Base-by-base conservation (phyloP, 2,113 vertebrate genomes). In the Forbesichthys agassizii region DNA sequence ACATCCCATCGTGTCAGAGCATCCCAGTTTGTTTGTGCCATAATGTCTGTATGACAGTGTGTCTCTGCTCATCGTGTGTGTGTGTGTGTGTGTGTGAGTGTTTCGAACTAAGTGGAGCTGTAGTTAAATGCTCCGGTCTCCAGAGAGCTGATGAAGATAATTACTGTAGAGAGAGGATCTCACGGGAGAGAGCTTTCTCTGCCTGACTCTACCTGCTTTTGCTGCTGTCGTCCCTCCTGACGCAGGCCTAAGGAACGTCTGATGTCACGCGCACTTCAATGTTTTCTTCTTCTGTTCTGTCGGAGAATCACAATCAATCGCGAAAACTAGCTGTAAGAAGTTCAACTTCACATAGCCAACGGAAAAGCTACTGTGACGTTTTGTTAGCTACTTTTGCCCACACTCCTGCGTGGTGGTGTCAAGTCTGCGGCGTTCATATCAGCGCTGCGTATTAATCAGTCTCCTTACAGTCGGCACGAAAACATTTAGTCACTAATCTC, bases 111-210 rank as follows among this genome's bases (percentile, higher is more conserved):
- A 84, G 76, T 74, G 66, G 73, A 81, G 69, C 77, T 76, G 77
- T 84, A 81, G 79, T 83, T 82, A 52, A 70, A 78, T 56, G 59
- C 46, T 61, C 49, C 72, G 33, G 78, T 90, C 85, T 90, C 86
- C 59, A 46, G 86, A 88, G 87, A 75, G 78, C 81, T 71, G 77
- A 71, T 90, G 89, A 83, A 88, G 88, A 89, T 93, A 92, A 93
- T 92, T 91, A 88, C 82, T 88, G 78, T 88, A 79, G 87, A 91
- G 81, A 79, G 83, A 81, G 69, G 9, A 73, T 86, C 88, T 88
- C 87, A 3, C n/a, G 74, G 76, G 90, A 84, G 65, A 27, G 67
- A 73, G 56, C 66, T 52, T 68, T 75, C 69, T 73, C n/a, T 12
- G 65, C 36, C 16, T 18, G 66, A 74, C 84, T 81, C 85, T 88